A percentile compares a stretch with the other conserved stretches of the same genome.
phyloP scores from a whole-genome alignment of 1,140 invertebrate species.

The Gryon sp. region DNA sequence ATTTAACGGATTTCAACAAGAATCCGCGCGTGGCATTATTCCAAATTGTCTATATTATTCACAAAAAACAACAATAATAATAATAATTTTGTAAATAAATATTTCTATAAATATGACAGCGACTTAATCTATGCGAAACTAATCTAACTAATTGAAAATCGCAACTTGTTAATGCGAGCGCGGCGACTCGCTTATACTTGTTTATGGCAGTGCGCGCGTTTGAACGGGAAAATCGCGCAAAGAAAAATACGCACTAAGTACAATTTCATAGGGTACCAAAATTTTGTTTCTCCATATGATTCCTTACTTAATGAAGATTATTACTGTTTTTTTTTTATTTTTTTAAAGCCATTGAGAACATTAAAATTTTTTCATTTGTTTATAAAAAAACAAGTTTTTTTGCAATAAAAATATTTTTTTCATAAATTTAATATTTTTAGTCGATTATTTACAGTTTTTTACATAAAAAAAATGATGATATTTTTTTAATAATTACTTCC shows the following conservation, averaged over 20 bases:
- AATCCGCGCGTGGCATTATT: conserved; percentile 29
- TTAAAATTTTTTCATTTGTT: conserved; percentile 26
- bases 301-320: conserved; percentile 8
- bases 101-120: background rate
- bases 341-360: conserved; percentile 23
- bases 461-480: conserved; percentile 5
- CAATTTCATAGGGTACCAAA: conserved; percentile 22
- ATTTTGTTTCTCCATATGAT: conserved; percentile 10
- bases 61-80: background rate
- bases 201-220: background rate
- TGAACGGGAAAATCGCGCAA: conserved; percentile 6
- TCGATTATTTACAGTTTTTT: conserved; percentile 23
- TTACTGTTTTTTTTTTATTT: conserved; percentile 6
- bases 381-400: conserved; percentile 24
- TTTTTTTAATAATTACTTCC: conserved; percentile 9
- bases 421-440: conserved; percentile 9
- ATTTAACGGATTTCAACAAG: conserved; percentile 38
- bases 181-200: conserved; percentile 7
- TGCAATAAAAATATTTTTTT: conserved; percentile 21
- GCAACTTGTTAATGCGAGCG: conserved; percentile 5
- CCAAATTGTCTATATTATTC: background rate
- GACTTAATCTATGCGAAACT: background rate
- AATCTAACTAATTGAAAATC: background rate
- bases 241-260: conserved; percentile 19
- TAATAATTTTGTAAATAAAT: background rate